Percentiles rank a stretch among this genome's conserved stretches.
Conservation (phyloP, 2,113 vertebrate species). For the Empidonax traillii region DNA sequence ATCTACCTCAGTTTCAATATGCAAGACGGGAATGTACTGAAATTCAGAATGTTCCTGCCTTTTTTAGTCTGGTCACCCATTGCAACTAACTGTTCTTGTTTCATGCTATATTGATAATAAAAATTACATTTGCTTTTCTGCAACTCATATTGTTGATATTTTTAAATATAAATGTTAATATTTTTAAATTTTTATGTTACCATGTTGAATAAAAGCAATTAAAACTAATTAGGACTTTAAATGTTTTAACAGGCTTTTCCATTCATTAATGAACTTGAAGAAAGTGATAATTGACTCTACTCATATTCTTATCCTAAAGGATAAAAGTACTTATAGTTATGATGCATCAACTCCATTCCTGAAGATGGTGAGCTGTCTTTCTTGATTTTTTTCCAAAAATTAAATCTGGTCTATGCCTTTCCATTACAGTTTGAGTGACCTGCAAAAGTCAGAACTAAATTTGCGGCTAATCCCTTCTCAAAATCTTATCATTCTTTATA, state of each 20-base stretch:
- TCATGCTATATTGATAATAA: neutral
- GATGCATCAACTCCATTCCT: constrained; percentile 78
- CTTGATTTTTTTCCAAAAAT: neutral
- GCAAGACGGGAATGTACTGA: neutral
- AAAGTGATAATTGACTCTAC: constrained; percentile 83
- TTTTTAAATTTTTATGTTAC: neutral
- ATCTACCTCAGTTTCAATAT: neutral
- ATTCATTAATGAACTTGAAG: constrained; percentile 84
- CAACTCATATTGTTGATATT: neutral
- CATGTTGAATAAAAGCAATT: neutral
- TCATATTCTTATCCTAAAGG: constrained; percentile 86
- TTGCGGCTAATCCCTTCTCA: neutral
- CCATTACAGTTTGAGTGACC: neutral
- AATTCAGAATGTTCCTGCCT: neutral
- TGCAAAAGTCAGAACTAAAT: neutral
- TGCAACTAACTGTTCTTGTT: neutral
- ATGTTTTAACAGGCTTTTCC: constrained; percentile 80
- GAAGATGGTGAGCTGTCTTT: constrained; percentile 80
- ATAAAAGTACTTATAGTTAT: constrained; percentile 79
- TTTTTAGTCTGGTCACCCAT: neutral
- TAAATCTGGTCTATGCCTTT: neutral
- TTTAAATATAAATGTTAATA: neutral
- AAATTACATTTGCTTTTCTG: neutral
- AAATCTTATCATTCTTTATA: neutral
- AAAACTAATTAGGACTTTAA: neutral